Evolutionary conservation across 2,113 vertebrate genomes (phyloP).

Genomic region (Aphelocoma coerulescens): DNA sequence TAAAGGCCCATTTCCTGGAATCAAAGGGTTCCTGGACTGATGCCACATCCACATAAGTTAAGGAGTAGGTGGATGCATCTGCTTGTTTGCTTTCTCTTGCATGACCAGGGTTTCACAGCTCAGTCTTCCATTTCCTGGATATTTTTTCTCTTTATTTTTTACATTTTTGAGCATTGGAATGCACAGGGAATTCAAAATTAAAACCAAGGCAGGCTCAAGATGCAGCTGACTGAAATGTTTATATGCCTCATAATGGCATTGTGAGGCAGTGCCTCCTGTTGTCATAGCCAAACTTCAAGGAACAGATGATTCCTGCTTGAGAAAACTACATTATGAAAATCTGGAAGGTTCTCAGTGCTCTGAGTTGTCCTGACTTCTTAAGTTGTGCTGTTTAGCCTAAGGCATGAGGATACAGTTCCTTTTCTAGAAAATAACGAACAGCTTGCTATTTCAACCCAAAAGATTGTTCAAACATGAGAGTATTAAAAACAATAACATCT

Average conservation of each 20-base stretch:
- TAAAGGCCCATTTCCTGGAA: not conserved
- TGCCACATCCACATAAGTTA: not conserved
- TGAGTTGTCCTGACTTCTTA: not conserved
- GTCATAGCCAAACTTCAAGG: not conserved
- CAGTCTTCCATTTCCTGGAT: not conserved
- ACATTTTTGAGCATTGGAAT: not conserved
- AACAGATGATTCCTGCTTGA: conserved; percentile 2
- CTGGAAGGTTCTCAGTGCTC: not conserved
- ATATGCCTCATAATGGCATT: not conserved
- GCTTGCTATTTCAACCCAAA: not conserved
- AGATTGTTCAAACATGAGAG: not conserved
- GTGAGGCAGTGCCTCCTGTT: not conserved
- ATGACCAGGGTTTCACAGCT: not conserved
- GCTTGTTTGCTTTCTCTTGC: not conserved
- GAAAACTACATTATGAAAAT: not conserved
- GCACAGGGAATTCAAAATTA: not conserved
- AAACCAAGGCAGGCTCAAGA: not conserved
- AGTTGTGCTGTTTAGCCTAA: not conserved
- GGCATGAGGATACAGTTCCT: not conserved
- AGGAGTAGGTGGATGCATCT: not conserved
- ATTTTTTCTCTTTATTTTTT: not conserved
- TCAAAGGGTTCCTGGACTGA: not conserved
- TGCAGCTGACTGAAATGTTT: not conserved
- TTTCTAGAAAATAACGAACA: not conserved
- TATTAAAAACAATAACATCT: not conserved